Conservation (phyloP, 1,140 invertebrate genomes). For the Linepithema humile region DNA sequence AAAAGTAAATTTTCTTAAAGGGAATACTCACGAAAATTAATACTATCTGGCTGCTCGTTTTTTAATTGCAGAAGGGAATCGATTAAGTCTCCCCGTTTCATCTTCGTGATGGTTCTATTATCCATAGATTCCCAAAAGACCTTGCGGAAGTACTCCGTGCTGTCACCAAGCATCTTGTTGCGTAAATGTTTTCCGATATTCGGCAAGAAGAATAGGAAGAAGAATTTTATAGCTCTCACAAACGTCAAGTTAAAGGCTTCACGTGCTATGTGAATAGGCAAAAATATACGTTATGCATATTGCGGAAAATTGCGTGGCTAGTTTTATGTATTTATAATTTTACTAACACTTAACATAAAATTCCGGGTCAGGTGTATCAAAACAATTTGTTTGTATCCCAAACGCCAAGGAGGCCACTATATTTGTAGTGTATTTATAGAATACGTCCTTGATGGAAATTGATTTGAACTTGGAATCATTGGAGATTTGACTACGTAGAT, state of each 20-base stretch:
- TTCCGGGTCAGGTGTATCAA: constrained; percentile 76
- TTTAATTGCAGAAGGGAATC: constrained; percentile 80
- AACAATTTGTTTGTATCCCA: constrained; percentile 82
- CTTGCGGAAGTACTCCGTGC: constrained; percentile 67
- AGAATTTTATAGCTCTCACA: background rate
- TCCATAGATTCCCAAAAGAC: constrained; percentile 80
- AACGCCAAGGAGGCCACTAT: constrained; percentile 84
- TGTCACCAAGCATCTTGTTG: background rate
- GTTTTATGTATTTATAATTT: constrained; percentile 1
- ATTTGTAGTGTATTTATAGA: constrained; percentile 83
- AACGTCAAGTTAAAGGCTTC: background rate
- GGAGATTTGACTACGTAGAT: constrained; percentile 58
- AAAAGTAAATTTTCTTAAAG: background rate
- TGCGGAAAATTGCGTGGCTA: background rate
- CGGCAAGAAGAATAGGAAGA: constrained; percentile 48
- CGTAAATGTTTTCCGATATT: background rate
- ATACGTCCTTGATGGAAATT: constrained; percentile 73
- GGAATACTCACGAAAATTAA: constrained; percentile 75
- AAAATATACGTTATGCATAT: constrained; percentile 64
- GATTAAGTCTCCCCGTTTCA: constrained; percentile 80
- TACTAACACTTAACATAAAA: constrained; percentile 74
- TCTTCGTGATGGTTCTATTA: constrained; percentile 71
- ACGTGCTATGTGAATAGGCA: constrained; percentile 32
- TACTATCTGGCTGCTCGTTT: constrained; percentile 74
- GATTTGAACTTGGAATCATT: background rate